Conservation (phyloP, 2,797 vertebrate species). For the Smutsia gigantea region DNA sequence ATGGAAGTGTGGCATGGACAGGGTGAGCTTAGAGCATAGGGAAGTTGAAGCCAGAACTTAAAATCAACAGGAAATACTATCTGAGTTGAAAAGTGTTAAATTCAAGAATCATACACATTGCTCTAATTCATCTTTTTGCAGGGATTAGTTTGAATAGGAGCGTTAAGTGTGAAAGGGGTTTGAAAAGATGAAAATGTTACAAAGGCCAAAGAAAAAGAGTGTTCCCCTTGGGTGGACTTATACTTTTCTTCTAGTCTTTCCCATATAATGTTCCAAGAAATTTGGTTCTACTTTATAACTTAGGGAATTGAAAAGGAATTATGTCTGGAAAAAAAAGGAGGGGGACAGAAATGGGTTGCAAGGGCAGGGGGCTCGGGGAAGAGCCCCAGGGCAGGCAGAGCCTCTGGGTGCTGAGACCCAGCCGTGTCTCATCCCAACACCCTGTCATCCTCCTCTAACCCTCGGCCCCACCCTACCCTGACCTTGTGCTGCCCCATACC, state of each 20-base stretch:
- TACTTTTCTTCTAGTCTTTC: constrained; percentile 44
- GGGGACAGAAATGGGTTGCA: not conserved
- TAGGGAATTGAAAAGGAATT: constrained; percentile 19
- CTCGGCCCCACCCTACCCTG: not conserved
- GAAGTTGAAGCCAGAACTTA: not conserved
- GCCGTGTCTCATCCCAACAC: not conserved
- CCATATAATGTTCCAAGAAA: constrained; percentile 61
- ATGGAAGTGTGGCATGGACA: not conserved
- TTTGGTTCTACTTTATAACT: constrained; percentile 42
- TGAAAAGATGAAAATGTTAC: constrained; percentile 43
- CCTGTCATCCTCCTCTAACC: not conserved
- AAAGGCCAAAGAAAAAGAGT: not conserved
- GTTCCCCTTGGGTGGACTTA: constrained; percentile 48
- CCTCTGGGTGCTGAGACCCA: not conserved
- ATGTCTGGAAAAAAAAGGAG: not conserved
- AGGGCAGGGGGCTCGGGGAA: not conserved
- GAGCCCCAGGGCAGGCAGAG: not conserved
- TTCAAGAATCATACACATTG: not conserved
- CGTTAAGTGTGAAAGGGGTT: not conserved
- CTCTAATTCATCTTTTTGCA: not conserved
- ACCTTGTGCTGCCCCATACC: not conserved
- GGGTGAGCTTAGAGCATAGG: not conserved
- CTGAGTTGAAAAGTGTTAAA: not conserved
- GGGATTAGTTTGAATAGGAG: not conserved
- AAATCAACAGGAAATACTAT: not conserved